These are phyloP conservation scores for Apeira syringaria DNA, from an alignment of 2,888 invertebrate genomes.

Conservation along the genomic window DNA sequence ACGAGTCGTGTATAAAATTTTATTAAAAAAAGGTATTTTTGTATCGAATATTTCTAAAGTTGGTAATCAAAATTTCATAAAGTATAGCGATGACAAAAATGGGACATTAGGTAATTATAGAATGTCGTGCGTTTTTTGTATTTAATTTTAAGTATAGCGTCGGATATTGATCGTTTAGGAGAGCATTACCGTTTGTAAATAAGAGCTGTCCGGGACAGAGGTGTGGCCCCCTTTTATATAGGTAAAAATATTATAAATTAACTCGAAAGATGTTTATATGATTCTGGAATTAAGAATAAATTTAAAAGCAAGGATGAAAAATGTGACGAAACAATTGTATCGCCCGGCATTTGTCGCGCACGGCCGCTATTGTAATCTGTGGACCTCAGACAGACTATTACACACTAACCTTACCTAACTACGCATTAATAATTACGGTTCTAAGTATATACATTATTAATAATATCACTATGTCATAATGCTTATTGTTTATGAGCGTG, in stretches of 20 bases:
- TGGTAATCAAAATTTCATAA: conserved; percentile 85
- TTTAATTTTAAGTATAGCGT: conserved; percentile 85
- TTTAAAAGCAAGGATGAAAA: conserved; percentile 70
- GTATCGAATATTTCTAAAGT: conserved; percentile 85
- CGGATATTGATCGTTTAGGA: conserved; percentile 87
- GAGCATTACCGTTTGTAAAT: conserved; percentile 88
- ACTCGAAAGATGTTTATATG: conserved; percentile 84
- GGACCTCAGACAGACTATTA: conserved; percentile 73
- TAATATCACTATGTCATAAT: conserved; percentile 84
- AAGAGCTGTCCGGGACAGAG: conserved; percentile 66
- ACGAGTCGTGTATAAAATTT: conserved; percentile 82
- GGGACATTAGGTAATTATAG: conserved; percentile 80
- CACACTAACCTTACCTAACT: conserved; percentile 77
- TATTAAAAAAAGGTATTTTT: conserved; percentile 85
- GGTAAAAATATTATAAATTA: conserved; percentile 82
- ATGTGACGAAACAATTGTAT: conserved; percentile 58
- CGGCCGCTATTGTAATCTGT: conserved; percentile 82
- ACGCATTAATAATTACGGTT: conserved; percentile 80
- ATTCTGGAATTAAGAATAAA: conserved; percentile 82
- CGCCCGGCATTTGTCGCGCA: conserved; percentile 80
- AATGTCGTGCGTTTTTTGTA: conserved; percentile 83
- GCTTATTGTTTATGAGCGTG: conserved; percentile 84
- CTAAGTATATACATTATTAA: conserved; percentile 79
- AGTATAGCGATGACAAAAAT: conserved; percentile 79
- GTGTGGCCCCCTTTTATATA: conserved; percentile 69